phyloP scores from a whole-genome alignment of 2,888 invertebrate species.

The Lasioglossum zephyrum region DNA sequence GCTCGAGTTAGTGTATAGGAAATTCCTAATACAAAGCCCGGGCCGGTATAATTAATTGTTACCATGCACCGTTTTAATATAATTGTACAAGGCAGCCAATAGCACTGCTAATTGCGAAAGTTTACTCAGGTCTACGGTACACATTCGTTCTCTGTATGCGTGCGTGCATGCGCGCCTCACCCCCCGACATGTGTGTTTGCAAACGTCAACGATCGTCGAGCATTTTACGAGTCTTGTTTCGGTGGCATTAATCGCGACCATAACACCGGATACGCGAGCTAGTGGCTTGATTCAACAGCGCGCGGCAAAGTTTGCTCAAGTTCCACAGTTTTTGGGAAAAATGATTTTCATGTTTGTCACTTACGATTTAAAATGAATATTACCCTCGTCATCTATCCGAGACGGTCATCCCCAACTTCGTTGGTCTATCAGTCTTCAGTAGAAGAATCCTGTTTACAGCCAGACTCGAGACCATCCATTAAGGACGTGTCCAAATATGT shows the following conservation, averaged over 20 bases:
- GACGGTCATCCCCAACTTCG: no score
- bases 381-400: no score
- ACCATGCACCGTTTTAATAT: constrained; percentile 69
- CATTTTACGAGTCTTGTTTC: constrained; percentile 18
- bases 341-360: no score
- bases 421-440: no score
- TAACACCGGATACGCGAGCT: not conserved
- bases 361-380: no score
- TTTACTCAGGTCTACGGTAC: constrained; percentile 42
- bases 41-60: constrained; percentile 69
- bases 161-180: no score
- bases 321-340: no score
- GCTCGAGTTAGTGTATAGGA: constrained; percentile 41
- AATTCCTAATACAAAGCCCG: constrained; percentile 66
- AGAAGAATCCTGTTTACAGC: no score
- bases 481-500: no score
- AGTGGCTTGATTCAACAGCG: not conserved
- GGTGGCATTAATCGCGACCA: constrained; percentile 17
- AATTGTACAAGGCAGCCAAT: constrained; percentile 65
- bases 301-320: no score
- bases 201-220: constrained; percentile 12
- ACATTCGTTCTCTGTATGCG: not conserved
- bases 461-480: no score
- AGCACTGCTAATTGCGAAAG: constrained; percentile 71
- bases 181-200: not conserved